Conservation (phyloP, 2,113 vertebrate genomes). For the Gallinago paraguaiae region DNA sequence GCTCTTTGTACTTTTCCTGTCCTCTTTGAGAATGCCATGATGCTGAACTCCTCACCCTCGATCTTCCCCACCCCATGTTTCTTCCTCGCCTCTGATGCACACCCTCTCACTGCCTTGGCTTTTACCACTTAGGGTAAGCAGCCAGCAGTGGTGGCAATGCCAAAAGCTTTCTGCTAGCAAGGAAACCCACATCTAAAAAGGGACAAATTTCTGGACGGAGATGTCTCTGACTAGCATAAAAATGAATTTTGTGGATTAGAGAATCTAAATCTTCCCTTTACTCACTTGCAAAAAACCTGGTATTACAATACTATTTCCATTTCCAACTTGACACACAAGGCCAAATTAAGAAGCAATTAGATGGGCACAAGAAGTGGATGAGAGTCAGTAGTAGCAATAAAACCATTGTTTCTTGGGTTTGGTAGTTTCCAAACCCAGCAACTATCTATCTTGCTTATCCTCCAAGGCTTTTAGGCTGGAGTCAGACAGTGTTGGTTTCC, state of each 20-base stretch:
- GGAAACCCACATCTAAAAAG: not conserved
- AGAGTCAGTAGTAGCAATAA: not conserved
- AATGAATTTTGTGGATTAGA: not conserved
- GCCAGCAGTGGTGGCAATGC: not conserved
- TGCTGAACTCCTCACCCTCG: not conserved
- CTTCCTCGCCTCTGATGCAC: not conserved
- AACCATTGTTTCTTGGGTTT: not conserved
- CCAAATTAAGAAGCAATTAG: not conserved
- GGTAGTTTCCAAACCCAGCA: not conserved
- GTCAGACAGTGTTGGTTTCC: not conserved
- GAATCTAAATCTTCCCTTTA: not conserved
- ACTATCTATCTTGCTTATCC: not conserved
- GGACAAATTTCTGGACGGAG: not conserved
- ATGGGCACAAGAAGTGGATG: not conserved
- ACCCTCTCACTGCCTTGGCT: not conserved
- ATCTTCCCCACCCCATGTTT: accelerated
- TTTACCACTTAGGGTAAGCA: not conserved
- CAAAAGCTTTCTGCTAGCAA: not conserved
- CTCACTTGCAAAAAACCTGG: not conserved
- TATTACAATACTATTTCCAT: not conserved
- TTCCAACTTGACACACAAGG: not conserved
- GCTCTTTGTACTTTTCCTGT: not conserved
- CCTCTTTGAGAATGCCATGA: not conserved
- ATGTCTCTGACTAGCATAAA: not conserved
- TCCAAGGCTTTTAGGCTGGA: not conserved